These are phyloP conservation scores for Rhabditoides inermis DNA, from an alignment of 2,888 invertebrate species.

Conservation along the genomic window DNA sequence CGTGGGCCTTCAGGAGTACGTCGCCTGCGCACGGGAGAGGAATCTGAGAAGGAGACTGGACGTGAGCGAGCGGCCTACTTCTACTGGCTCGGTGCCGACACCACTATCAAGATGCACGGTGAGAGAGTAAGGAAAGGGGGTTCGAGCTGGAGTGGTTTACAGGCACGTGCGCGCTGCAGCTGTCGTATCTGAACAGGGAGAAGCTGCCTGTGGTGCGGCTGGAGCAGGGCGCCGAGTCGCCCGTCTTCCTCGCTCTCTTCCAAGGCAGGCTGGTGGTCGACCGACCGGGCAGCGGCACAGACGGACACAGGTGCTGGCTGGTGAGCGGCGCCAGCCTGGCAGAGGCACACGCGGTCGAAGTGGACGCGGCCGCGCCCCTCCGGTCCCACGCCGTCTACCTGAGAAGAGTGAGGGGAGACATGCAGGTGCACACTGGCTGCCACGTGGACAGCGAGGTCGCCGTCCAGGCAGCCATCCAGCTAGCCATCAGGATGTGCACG, in stretches of 20 bases:
- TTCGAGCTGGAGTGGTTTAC: too few relatives aligned
- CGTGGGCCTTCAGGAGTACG: slow-evolving; percentile 22
- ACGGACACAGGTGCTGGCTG: background rate
- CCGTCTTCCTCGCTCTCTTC: slow-evolving; percentile 28
- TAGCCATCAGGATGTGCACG: too few relatives aligned
- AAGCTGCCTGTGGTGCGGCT: slow-evolving; percentile 23
- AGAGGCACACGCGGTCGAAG: slow-evolving; percentile 18
- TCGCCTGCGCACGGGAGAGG: slow-evolving; percentile 17
- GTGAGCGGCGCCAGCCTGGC: slow-evolving; percentile 14
- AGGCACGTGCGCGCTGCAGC: slow-evolving; percentile 37
- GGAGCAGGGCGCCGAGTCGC: slow-evolving; percentile 23
- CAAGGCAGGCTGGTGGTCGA: slow-evolving; percentile 6
- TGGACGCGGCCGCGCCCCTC: slow-evolving; percentile 11
- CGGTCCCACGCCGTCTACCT: slow-evolving; percentile 26
- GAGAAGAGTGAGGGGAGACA: background rate
- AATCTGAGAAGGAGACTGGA: slow-evolving; percentile 35
- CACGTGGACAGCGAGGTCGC: too few relatives aligned
- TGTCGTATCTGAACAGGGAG: slow-evolving; percentile 39
- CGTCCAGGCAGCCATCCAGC: too few relatives aligned
- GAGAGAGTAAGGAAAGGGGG: too few relatives aligned
- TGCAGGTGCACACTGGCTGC: background rate
- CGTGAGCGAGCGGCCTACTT: slow-evolving; percentile 37
- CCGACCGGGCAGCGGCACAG: background rate
- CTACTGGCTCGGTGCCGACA: slow-evolving; percentile 40
- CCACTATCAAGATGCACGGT: slow-evolving; percentile 10